Evolutionary conservation across 2,113 vertebrate species (phyloP), one percentile per base, ranked within the genome.

Genomic region (Tricholaema leucomelas): DNA sequence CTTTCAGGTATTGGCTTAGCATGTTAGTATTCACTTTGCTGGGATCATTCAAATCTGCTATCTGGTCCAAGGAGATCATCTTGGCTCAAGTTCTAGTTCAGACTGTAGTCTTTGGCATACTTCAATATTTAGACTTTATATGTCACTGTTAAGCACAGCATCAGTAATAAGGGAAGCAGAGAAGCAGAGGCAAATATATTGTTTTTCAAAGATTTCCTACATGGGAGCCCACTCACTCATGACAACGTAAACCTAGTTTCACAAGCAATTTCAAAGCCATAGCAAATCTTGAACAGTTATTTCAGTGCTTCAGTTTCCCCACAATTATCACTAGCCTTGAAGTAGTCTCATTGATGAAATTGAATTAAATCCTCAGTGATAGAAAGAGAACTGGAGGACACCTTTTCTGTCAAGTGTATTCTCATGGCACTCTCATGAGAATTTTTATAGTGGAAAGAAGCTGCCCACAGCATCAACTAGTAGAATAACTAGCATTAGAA

Each of bases 401-500:
- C 23, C 5, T 15, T 35, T 44, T 75, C n/a, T 58, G 36, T 44
- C 80, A 75, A 52, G 33, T 58, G 59, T 73, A 20, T 38, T 89
- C 79, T 85, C 40, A 15, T 23, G 2, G 4, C 71, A 74, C 33
- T 15, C 24, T 42, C 54, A 63, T 1, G 12, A 82, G 24, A 31
- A 28, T 76, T 77, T 64, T 70, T 20, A 55, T 8, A 70, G 30
- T 7, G 24, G 60, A 74, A 70, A 90, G 75, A 90, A 80, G 42
- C 65, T 65, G 42, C n/a, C 52, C 42, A 77, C 6, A 5, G 65
- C 56, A 85, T n/a, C 80, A 81, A 23, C 59, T 36, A 66, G 72
- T 58, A 79, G 80, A 94, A 66, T 14, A 74, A 46, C 52, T 61
- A 75, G 50, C 40, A 85, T 28, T 42, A 19, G 70, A 74, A 88